Evolutionary conservation across 2,113 vertebrate species (phyloP), one percentile per base, ranked within the genome.

Genomic region (Prietella phreatophila): DNA sequence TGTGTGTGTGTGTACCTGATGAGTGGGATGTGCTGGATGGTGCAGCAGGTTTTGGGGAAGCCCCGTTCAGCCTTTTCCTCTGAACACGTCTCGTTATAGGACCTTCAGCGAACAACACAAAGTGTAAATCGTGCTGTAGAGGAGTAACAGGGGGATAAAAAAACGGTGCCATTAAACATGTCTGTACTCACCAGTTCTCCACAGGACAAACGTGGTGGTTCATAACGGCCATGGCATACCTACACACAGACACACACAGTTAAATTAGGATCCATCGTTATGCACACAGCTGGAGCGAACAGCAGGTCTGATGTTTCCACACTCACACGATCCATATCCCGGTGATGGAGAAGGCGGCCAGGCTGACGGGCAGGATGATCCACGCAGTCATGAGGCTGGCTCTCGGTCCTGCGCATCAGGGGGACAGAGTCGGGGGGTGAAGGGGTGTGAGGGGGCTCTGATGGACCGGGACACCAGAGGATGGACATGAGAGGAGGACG

Each of bases 281-380:
- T 58, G 20, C 33, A 39, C 50, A 39, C 3, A 36, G 42, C 47
- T 36, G 71, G 36, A 56, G 1, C 22, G 30, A 75, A 50, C 47
- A 9, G 10, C 27, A n/a, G 65, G 20, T 33, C 19, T 1, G 69
- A 76, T n/a, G 25, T 50, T 13, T 82, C 30, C 47, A 36, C 33
- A 95, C 97, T 97, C 93, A 98, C 97, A 98, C 97, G 86, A 97
- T 97, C 97, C 97, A 97, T 97, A 98, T 97, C 91, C 97, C 97
- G 20, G 97, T 97, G 94, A 98, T 98, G 93, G 96, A 97, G 94
- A 97, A 98, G 84, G 96, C 96, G 91, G 96, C 96, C 92, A 98
- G 94, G 95, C 97, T 97, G 95, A 97, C 96, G 92, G 97, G 97
- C 89, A 98, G 96, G 93, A 98, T 94, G 93, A 97, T 97, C 97